Evolutionary conservation across 2,113 vertebrate species (phyloP).

Genomic region (Thermophis baileyi): DNA sequence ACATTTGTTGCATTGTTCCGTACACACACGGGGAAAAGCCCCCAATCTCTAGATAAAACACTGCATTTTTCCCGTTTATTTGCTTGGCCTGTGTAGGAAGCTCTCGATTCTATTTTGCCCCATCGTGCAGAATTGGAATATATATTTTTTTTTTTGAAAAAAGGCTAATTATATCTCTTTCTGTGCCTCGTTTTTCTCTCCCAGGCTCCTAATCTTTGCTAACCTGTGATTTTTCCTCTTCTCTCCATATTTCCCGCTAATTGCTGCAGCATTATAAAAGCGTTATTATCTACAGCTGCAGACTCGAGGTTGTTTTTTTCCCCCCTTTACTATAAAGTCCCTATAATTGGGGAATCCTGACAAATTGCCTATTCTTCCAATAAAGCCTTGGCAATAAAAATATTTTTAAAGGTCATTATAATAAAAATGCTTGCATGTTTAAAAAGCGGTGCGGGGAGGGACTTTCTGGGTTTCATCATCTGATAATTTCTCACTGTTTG

Average conservation of each 20-base stretch:
- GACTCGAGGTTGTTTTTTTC: constrained; percentile 11
- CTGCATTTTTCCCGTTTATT: not conserved
- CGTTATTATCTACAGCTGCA: constrained; percentile 36
- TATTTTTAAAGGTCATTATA: not conserved
- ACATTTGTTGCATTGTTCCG: not conserved
- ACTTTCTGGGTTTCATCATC: not conserved
- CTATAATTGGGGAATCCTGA: constrained; percentile 46
- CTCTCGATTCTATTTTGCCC: not conserved
- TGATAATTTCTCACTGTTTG: not conserved
- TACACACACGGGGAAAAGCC: not conserved
- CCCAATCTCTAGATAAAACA: not conserved
- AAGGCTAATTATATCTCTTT: not conserved
- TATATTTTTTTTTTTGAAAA: no score
- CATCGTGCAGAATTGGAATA: not conserved
- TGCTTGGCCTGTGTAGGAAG: not conserved
- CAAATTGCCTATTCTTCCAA: constrained; percentile 3
- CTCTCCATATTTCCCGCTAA: not conserved
- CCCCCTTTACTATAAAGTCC: constrained; percentile 20
- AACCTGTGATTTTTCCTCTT: not conserved
- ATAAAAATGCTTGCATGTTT: constrained; percentile 2
- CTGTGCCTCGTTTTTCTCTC: not conserved
- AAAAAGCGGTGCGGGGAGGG: not conserved
- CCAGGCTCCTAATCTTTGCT: rapidly evolving
- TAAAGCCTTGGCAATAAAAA: constrained; percentile 32
- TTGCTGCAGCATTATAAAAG: constrained; percentile 36